phyloP scores from a whole-genome alignment of 2,797 vertebrate species.

The Ctenopoma multispine region DNA sequence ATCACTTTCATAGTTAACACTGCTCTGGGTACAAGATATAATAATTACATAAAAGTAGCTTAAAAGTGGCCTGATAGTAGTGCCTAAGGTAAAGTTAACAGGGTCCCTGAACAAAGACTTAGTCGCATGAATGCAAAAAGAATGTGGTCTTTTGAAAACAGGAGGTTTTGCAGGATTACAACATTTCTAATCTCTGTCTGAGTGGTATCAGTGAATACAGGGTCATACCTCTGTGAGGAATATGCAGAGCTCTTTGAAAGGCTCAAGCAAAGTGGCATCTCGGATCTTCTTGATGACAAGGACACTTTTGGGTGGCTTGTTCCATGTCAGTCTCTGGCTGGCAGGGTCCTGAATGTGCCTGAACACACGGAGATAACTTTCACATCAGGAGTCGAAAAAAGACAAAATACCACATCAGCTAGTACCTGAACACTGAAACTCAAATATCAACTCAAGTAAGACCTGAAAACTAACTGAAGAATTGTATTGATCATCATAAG shows the following conservation, averaged over 20 bases:
- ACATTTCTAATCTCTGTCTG: no score
- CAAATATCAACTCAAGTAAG: constrained; percentile 14
- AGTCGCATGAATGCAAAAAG: not conserved
- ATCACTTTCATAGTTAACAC: not conserved
- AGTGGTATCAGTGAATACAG: no score
- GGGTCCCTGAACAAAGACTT: no score
- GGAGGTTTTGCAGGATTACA: not conserved
- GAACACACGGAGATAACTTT: constrained; percentile 46
- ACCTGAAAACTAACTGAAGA: constrained; percentile 15
- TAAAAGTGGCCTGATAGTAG: no score
- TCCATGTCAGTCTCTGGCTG: constrained; percentile 97
- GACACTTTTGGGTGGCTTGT: constrained; percentile 96
- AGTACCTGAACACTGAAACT: not conserved
- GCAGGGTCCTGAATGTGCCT: constrained; percentile 99
- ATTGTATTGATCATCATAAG: constrained; percentile 18
- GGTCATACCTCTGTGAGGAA: constrained; percentile 92
- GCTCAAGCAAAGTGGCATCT: constrained; percentile 92
- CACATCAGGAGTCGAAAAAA: no score
- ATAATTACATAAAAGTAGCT: no score
- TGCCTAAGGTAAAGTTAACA: no score
- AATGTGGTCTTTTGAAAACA: not conserved
- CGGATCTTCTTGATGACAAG: constrained; percentile 97
- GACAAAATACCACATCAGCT: not conserved
- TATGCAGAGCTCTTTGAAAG: constrained; percentile 94
- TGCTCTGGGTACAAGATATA: not conserved